Conservation (phyloP, 2,797 vertebrate genomes). For the Kryptolebias ocellatus region DNA sequence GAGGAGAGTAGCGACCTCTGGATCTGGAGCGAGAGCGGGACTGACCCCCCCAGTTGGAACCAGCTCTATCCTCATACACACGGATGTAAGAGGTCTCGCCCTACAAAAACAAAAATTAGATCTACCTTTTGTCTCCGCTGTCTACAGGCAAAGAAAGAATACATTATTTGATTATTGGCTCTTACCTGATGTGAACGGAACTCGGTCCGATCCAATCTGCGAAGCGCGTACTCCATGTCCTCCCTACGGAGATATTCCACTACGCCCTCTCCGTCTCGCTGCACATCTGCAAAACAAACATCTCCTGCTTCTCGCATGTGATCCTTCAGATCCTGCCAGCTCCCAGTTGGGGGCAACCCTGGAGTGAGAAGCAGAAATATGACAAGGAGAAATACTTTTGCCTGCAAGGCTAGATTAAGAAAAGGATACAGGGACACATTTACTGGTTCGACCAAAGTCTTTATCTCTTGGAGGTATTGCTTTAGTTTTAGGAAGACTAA, state of each 20-base stretch:
- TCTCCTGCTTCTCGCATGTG: constrained; percentile 89
- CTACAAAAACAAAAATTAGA: constrained; percentile 26
- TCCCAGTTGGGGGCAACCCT: constrained; percentile 88
- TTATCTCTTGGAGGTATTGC: background rate
- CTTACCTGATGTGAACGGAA: constrained; percentile 88
- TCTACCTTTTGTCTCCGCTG: background rate
- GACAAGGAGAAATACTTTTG: background rate
- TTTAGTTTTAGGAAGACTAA: background rate
- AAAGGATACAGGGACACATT: constrained; percentile 1
- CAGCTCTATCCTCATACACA: constrained; percentile 87
- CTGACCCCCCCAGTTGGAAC: constrained; percentile 80
- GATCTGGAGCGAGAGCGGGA: constrained; percentile 92
- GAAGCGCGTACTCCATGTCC: constrained; percentile 89
- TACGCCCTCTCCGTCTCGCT: constrained; percentile 87
- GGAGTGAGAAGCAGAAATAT: constrained; percentile 8
- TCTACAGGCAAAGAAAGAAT: background rate
- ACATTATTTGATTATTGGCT: background rate
- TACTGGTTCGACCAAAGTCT: background rate
- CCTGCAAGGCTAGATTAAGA: background rate
- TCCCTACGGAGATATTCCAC: constrained; percentile 91
- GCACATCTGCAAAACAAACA: constrained; percentile 89
- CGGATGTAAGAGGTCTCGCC: constrained; percentile 90
- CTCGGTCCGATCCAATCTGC: constrained; percentile 88
- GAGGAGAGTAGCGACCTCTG: constrained; percentile 90
- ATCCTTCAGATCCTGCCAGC: constrained; percentile 94